Percentiles rank a stretch among this genome's conserved stretches.
These are phyloP conservation scores for Nyctereutes procyonoides DNA, from an alignment of 2,113 vertebrate species.

Conservation along the genomic window DNA sequence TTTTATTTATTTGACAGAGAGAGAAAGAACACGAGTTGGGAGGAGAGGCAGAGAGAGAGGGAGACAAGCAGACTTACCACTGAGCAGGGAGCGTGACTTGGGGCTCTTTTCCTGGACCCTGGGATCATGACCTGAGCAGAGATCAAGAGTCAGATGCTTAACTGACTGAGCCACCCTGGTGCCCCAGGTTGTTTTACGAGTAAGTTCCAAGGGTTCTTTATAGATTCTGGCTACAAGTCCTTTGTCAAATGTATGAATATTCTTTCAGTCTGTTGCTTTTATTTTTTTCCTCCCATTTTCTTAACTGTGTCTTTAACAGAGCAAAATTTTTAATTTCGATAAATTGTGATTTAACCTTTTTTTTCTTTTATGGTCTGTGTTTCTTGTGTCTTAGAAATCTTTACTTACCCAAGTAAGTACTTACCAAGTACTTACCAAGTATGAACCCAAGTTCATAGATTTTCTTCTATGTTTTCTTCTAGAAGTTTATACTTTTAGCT, in stretches of 20 bases:
- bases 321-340: neutral
- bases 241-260: neutral
- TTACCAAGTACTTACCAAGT: too few species aligned
- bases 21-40: neutral
- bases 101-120: neutral
- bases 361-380: neutral
- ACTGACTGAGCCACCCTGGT: neutral
- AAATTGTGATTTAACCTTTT: neutral
- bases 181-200: neutral
- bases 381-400: conserved; percentile 13
- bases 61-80: neutral
- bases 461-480: neutral
- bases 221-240: neutral
- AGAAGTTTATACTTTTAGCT: neutral
- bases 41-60: neutral
- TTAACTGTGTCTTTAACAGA: neutral
- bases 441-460: neutral
- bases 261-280: neutral
- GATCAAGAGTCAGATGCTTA: neutral
- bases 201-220: neutral
- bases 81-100: neutral
- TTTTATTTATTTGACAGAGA: neutral
- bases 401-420: neutral
- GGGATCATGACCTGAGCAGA: neutral
- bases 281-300: neutral